Evolutionary conservation across 2,113 vertebrate species (phyloP).

Genomic region (Pseudorhombus dupliciocellatus): DNA sequence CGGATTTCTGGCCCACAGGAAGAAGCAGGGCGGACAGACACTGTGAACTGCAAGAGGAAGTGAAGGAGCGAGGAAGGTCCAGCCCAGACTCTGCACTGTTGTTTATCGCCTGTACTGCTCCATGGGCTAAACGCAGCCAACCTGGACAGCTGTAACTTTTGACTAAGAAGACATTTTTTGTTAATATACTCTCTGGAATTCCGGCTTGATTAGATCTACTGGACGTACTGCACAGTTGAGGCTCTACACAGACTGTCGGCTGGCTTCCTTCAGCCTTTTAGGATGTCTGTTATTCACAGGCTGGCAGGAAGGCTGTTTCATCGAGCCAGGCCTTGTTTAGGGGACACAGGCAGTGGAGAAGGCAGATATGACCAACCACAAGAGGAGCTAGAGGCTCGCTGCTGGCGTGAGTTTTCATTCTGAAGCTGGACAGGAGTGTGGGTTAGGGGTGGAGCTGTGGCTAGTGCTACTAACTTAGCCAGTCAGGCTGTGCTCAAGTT

Average conservation of each 20-base stretch:
- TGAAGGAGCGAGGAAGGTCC: constrained; percentile 70
- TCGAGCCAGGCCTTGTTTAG: constrained; percentile 71
- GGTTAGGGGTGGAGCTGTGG: constrained; percentile 37
- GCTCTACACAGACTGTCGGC: constrained; percentile 21
- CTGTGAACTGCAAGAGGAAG: constrained; percentile 72
- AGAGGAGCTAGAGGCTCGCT: constrained; percentile 76
- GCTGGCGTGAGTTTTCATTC: constrained; percentile 76
- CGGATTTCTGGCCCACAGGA: constrained; percentile 69
- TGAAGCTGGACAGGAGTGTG: constrained; percentile 27
- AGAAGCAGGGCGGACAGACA: constrained; percentile 70
- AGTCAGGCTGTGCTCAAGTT: constrained; percentile 11
- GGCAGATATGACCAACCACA: constrained; percentile 64
- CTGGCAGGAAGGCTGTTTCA: constrained; percentile 80
- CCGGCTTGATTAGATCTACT: not conserved
- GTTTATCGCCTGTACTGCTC: constrained; percentile 35
- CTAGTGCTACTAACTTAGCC: constrained; percentile 19
- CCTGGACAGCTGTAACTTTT: constrained; percentile 30
- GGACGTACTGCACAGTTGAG: constrained; percentile 37
- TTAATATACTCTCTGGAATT: constrained; percentile 30
- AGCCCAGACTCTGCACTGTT: constrained; percentile 52
- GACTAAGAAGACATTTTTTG: constrained; percentile 5
- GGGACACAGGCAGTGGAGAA: constrained; percentile 64
- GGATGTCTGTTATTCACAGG: constrained; percentile 80
- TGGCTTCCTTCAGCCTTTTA: constrained; percentile 33
- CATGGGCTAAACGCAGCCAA: constrained; percentile 25